These are phyloP conservation scores for Poecilobothrus nobilitatus DNA, from an alignment of 2,888 invertebrate genomes.

Conservation along the genomic window DNA sequence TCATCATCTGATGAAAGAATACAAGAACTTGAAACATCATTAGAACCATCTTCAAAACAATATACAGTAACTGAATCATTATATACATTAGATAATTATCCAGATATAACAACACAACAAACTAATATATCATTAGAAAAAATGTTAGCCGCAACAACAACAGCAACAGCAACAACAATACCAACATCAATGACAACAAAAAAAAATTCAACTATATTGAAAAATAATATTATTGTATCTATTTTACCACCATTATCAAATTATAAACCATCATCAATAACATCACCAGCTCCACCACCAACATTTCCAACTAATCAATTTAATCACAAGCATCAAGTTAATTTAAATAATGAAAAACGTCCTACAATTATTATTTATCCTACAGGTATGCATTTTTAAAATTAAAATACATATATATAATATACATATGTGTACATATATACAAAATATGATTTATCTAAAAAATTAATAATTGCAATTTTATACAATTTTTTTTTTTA, in stretches of 20 bases:
- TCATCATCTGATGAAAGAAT: neutral
- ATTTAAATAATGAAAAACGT: constrained; percentile 53
- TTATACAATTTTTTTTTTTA: too few species aligned
- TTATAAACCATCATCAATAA: neutral
- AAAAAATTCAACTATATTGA: too few species aligned
- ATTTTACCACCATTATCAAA: neutral
- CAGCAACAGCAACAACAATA: too few species aligned
- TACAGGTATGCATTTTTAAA: constrained; percentile 49
- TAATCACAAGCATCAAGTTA: neutral
- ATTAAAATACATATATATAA: neutral
- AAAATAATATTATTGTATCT: too few species aligned
- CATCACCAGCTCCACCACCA: neutral
- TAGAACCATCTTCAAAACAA: neutral
- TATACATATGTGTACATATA: neutral
- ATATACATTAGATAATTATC: neutral
- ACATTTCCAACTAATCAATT: constrained; percentile 16
- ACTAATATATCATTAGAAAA: neutral
- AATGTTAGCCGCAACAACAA: neutral
- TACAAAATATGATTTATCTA: neutral
- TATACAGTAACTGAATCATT: neutral
- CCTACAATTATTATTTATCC: constrained; percentile 66
- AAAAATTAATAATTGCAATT: too few species aligned
- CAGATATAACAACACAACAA: neutral
- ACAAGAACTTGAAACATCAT: neutral
- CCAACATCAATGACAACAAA: too few species aligned